phyloP scores from a whole-genome alignment of 2,113 vertebrate genomes.

The Callocephalon fimbriatum region DNA sequence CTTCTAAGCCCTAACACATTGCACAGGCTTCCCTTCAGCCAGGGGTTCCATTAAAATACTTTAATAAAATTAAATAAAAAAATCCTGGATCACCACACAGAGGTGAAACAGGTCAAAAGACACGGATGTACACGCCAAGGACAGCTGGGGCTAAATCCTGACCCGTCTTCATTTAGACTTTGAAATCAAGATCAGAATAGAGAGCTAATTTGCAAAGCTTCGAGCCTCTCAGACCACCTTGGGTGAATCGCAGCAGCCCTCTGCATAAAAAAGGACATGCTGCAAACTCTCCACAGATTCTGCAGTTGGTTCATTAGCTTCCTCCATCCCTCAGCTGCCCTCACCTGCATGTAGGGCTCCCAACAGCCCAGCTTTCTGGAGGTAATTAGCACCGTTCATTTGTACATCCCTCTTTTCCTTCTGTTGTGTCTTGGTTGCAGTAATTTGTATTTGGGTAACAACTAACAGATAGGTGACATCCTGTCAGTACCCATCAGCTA shows the following conservation, averaged over 20 bases:
- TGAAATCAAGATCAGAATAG: neutral
- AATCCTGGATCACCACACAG: neutral
- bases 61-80: neutral
- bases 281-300: neutral
- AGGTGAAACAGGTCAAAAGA: neutral
- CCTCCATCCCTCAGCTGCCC: neutral
- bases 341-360: rapidly evolving
- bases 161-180: neutral
- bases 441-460: neutral
- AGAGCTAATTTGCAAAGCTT: neutral
- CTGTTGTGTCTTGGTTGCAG: neutral
- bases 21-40: conserved; percentile 19
- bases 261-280: neutral
- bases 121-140: neutral
- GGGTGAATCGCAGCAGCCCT: neutral
- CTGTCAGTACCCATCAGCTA: neutral
- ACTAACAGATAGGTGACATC: neutral
- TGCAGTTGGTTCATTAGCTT: neutral
- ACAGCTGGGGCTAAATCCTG: neutral
- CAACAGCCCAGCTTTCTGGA: neutral
- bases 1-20: conserved; percentile 35
- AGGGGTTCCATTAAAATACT: neutral
- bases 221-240: neutral
- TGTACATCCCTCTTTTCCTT: neutral
- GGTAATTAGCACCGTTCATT: neutral